phyloP scores from a whole-genome alignment of 2,797 vertebrate species.

The Danio aesculapii region DNA sequence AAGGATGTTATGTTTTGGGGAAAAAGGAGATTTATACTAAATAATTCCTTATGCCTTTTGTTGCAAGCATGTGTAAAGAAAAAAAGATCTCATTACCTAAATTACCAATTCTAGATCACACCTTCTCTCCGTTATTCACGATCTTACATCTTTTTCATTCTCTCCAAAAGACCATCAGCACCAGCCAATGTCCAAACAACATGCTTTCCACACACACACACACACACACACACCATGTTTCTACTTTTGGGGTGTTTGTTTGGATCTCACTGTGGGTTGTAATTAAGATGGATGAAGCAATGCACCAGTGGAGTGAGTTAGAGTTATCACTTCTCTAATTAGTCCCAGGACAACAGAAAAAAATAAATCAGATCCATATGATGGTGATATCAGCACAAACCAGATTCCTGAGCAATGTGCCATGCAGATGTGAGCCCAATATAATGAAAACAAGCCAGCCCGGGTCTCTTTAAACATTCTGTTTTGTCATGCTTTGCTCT shows the following conservation, averaged over 20 bases:
- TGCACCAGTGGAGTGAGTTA: slow-evolving; percentile 20
- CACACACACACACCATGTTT: slow-evolving; percentile 11
- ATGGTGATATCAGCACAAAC: slow-evolving; percentile 54
- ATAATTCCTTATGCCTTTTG: background rate
- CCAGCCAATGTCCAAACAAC: slow-evolving; percentile 16
- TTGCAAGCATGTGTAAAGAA: background rate
- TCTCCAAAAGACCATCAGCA: background rate
- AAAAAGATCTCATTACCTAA: background rate
- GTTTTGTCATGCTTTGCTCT: slow-evolving; percentile 32
- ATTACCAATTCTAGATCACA: background rate
- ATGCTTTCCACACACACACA: slow-evolving; percentile 5
- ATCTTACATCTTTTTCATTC: background rate
- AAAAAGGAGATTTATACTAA: background rate
- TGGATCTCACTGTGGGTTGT: slow-evolving; percentile 38
- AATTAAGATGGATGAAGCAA: slow-evolving; percentile 48
- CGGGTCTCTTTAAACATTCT: slow-evolving; percentile 15
- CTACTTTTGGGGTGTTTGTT: slow-evolving; percentile 33
- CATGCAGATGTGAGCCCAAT: slow-evolving; percentile 71
- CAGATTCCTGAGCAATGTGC: slow-evolving; percentile 71
- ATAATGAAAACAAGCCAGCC: slow-evolving; percentile 33
- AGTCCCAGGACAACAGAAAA: slow-evolving; percentile 45
- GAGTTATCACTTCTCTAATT: slow-evolving; percentile 53
- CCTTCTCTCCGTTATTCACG: background rate
- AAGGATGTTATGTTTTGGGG: background rate
- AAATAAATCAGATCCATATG: slow-evolving; percentile 26